Evolutionary conservation across 2,888 invertebrate genomes (phyloP), one percentile per base, ranked within the genome.

Genomic region (Nezara viridula): DNA sequence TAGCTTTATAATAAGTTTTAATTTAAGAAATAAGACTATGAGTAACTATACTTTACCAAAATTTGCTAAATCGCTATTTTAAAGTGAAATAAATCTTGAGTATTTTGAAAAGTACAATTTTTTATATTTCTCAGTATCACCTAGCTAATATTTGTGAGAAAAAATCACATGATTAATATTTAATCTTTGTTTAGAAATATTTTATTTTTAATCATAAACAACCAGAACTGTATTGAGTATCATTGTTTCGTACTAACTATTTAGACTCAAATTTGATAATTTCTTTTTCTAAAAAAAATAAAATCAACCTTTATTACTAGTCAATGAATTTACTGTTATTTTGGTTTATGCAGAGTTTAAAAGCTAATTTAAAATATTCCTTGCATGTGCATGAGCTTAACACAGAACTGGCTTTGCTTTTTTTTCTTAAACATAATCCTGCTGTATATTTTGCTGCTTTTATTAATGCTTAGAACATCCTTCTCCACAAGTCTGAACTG

Each of bases 401-500:
- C 55, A 37, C 21, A 77, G 49, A 86, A 37, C 52, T 50, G 77
- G 89, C 73, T 32, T 90, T 88, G 88, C 88, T 88, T 88, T n/a
- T 52, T n/a, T n/a, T 88, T 52, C 47, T 88, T 81, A 27, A 81
- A 40, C 32, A 77, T 81, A 88, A 77, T 52, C 10, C n/a, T 85
- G 90, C 90, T 90, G 90, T 89, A 89, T 60, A 89, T 88, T 66
- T 90, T 89, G 90, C 86, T 87, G 89, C 88, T 89, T 81, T 88
- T 85, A 90, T 89, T 91, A 91, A 91, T 88, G 91, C 91, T 91
- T 91, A 86, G 88, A 81, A 87, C 55, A 89, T 91, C 91, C 91
- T 91, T 91, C 91, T 91, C 90, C 90, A 91, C 91, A 91, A 91
- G 91, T 91, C 91, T 90, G 90, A 90, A 90, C 86, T 88, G 24